Base-by-base conservation (phyloP, 2,888 invertebrate genomes). In the Drosophila percnosoma region DNA sequence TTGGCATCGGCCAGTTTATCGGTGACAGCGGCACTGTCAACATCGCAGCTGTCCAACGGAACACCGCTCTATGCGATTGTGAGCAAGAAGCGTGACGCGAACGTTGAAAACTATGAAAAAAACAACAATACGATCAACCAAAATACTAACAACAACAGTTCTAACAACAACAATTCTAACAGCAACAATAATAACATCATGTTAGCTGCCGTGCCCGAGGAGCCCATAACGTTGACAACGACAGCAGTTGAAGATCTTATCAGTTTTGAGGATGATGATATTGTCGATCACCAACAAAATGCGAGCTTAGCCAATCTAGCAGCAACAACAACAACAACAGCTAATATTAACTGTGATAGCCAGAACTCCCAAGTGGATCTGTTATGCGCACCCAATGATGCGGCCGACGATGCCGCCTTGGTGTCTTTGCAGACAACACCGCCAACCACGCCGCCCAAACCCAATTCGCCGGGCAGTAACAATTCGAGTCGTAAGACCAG, bases 401-500 rank as follows among this genome's bases (percentile, higher is more conserved):
- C 79, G 31, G 78, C 33, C 10, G 69, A 73, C 11, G 29, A 76
- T 59, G 55, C 74, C 24, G 87, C 75, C 21, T 24, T 79, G 49
- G 61, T 80, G 27, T 65, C 79, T 21, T 54, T 85, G 54, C 54
- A 78, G 11, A 69, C 63, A 4, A 77, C 89, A n/a, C 82, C 88
- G 15, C 91, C 92, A 2, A 77, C 90, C 15, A 87, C 89, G 5
- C 83, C 86, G n/a, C 78, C 78, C 49, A 87, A 87, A 34, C 90
- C 90, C 33, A 62, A 67, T 54, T 84, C 85, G 5, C 87, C 89
- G 6, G 85, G 84, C 51, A 92, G 92, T 59, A 91, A 91, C 51
- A 91, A 82, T 62, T 92, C 93, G 0, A 93, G 92, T 77, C 91
- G 93, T 29, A 93, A 93, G 82, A 93, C 93, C 2, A 93, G 93